Conservation (phyloP, 2,888 invertebrate species). For the Auanema sp. region DNA sequence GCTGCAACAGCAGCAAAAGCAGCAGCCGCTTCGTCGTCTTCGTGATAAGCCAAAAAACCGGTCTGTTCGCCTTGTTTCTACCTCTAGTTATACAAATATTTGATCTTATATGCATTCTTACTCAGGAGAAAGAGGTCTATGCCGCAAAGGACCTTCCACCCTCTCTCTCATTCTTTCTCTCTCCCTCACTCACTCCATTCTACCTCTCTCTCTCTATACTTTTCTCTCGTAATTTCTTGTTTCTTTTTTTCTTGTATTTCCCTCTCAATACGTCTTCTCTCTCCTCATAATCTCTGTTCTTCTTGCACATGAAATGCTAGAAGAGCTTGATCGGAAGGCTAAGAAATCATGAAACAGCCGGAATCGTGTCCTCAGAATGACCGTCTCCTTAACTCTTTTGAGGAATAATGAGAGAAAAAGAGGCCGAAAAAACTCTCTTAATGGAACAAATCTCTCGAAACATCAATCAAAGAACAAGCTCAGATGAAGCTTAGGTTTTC, state of each 20-base stretch:
- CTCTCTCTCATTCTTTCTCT: conserved; percentile 11
- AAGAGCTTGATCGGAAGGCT: too few relatives aligned
- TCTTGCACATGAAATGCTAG: too few relatives aligned
- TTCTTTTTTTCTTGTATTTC: conserved; percentile 2
- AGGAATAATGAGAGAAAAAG: too few relatives aligned
- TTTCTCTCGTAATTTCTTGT: neutral
- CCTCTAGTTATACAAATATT: conserved; percentile 23
- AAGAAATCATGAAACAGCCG: too few relatives aligned
- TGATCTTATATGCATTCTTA: conserved; percentile 24
- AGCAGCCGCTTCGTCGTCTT: conserved; percentile 13
- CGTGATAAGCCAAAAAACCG: conserved; percentile 21
- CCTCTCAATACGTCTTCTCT: too few relatives aligned
- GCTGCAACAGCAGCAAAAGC: conserved; percentile 1
- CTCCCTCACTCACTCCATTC: conserved; percentile 4
- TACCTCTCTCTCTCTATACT: neutral
- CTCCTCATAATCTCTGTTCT: too few relatives aligned
- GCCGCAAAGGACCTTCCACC: conserved; percentile 5
- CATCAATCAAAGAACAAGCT: too few relatives aligned
- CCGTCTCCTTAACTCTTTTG: too few relatives aligned
- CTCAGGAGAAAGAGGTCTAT: conserved; percentile 7
- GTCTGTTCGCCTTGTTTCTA: conserved; percentile 25
- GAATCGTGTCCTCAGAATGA: too few relatives aligned
- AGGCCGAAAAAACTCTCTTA: too few relatives aligned
- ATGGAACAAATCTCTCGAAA: too few relatives aligned
- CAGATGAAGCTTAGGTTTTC: too few relatives aligned